Base-by-base conservation (phyloP, 2,797 vertebrate species). In the Melanotaenia maccullochi region DNA sequence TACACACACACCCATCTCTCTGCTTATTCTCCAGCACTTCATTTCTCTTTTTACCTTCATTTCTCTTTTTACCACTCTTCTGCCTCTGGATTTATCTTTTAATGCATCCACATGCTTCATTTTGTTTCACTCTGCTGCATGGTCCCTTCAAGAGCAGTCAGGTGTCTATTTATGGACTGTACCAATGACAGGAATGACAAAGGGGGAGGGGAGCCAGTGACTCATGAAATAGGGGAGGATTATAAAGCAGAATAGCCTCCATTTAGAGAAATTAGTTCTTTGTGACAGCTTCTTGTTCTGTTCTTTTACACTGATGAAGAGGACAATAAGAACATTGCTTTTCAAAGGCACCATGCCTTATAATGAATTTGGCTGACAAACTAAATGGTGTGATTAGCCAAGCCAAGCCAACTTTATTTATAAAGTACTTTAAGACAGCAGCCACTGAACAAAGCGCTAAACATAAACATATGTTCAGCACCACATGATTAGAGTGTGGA, bases 131-230 rank as follows among this genome's bases (percentile, higher is more conserved):
- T 62, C 62, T 32, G 35, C 57, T 73, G 64, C 65, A 36, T 71
- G 58, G 75, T 75, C 61, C 58, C 38, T 85, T 69, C 59, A 63
- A 75, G 61, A 68, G 28, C 73, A 79, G 76, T 79, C 81, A 90
- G 85, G 88, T 89, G 80, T 83, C 89, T 89, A 92, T 93, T 91
- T 92, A 88, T 90, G 88, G 86, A 86, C 78, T 74, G 54, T 76
- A 85, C 78, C 81, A 89, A 82, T 72, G 78, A 81, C 81, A 88
- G 69, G 62, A 90, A 88, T 76, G 78, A 78, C 55, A 24, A 24
- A 65, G 66, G 72, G 83, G 83, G 74, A 60, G 83, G 84, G 78
- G 60, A 66, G 78, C 3, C 49, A 60, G 78, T 90, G 89, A 87
- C 73, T 91, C 92, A 90, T 87, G 60, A 87, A 89, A 88, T 81